Evolutionary conservation across 2,797 vertebrate species (phyloP).

Genomic region (Threskiornis aethiopicus): DNA sequence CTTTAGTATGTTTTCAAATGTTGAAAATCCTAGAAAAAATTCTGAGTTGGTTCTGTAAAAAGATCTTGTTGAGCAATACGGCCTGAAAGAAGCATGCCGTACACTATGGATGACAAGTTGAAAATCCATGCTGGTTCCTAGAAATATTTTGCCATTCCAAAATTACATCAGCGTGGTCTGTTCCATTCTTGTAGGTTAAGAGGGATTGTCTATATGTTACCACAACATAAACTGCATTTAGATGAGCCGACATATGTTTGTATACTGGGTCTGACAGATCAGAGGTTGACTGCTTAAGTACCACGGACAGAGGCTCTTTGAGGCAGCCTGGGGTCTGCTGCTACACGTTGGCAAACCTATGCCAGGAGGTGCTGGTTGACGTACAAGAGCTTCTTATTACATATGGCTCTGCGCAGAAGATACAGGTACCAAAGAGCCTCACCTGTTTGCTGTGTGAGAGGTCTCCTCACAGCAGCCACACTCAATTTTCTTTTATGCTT

Average conservation of each 20-base stretch:
- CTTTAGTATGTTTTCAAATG: neutral
- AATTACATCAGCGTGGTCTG: fast-evolving
- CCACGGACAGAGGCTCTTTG: constrained; percentile 35
- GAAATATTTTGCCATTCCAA: neutral
- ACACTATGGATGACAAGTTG: neutral
- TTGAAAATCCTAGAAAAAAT: neutral
- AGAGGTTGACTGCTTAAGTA: neutral
- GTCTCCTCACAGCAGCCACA: neutral
- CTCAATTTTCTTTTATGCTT: neutral
- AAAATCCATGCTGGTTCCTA: neutral
- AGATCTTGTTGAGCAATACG: neutral
- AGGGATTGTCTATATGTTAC: neutral
- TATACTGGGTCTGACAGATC: neutral
- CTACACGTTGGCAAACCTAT: fast-evolving
- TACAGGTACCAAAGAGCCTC: neutral
- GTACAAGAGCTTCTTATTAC: neutral
- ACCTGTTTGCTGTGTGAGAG: neutral
- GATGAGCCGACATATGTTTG: fast-evolving
- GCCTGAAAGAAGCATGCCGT: neutral
- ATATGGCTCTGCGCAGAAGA: neutral
- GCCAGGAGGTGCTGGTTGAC: neutral
- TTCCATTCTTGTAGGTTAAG: neutral
- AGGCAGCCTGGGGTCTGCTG: neutral
- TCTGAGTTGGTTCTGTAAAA: neutral
- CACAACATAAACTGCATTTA: fast-evolving